Base-by-base conservation (phyloP, 2,113 vertebrate genomes). In the Muscicapa adusta region DNA sequence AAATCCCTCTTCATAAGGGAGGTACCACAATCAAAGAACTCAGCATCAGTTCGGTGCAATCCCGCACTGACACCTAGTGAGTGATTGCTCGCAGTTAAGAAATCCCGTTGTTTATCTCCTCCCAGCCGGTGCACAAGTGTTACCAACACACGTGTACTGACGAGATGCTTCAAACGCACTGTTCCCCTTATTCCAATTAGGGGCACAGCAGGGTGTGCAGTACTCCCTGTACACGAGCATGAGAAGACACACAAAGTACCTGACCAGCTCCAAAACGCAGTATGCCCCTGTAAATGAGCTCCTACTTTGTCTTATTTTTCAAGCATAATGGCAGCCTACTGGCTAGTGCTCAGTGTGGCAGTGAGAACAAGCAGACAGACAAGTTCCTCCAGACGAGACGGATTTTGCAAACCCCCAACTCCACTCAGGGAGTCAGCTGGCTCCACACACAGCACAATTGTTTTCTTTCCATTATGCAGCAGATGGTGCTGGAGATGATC, bases 21-120 rank as follows among this genome's bases (percentile, higher is more conserved):
- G 33, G 33, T 19, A 33, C 22, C 36, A 38, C 20, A 79, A 36
- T 48, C 50, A 38, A 28, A 66, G 58, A 48, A 50, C 57, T n/a
- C 14, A 3, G 31, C 34, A 42, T 50, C 31, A 61, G 75, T 12
- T 56, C 43, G 50, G 75, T 19, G 56, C 38, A 54, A 96, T 95
- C 28, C 18, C 7, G 61, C 89, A 82, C 94, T 96, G 97, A 98
- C 96, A 97, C 82, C 97, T 98, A 98, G 96, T 84, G 97, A 97
- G 86, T 40, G 40, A 40, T 40, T 17, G 36, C 12, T 68, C 26
- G 76, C 76, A 85, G 85, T 29, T 34, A 83, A 47, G 76, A 88
- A 38, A 75, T 12, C 16, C 53, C 26, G 13, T 26, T 1, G 23
- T 48, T 82, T 28, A 12, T n/a, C 33, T 73, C 58, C 75, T 83